Base-by-base conservation (phyloP, 2,888 invertebrate species). In the Trissolcus japonicus region DNA sequence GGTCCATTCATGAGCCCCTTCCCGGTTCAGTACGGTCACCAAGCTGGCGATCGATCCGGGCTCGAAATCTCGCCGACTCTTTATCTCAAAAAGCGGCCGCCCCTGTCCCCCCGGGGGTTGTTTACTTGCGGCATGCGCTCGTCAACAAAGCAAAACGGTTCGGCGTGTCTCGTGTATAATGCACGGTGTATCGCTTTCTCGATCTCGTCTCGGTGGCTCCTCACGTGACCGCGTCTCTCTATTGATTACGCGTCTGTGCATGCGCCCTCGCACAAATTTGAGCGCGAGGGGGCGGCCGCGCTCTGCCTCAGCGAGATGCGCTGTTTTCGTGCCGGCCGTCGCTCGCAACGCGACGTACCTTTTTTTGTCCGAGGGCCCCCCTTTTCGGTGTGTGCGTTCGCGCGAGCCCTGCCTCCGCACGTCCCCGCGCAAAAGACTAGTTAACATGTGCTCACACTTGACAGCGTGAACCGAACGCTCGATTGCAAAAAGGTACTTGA, bases 211-310 rank as follows among this genome's bases (percentile, higher is more conserved):
- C 71, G 43, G 57, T 57, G 57, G 62, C 57, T 60, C 66, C 67
- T 86, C 87, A 86, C 86, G 86, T 86, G 87, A 87, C 86, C 85
- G 80, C 81, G 82, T 76, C 80, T 79, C 79, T 83, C 85, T 87
- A 87, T 87, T 86, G 87, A 87, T 87, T 83, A 81, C 81, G 81
- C 80, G 83, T 81, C 83, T 83, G 86, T 85, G 86, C 86, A 87
- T 86, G 87, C 86, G 87, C 87, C 82, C 83, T 86, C 81, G 82
- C 81, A 82, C 79, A 80, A 77, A 83, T 81, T 82, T 81, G 82
- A 80, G 55, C 40, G 67, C 50, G 59, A 54, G 67, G 48, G 57
- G n/a, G 57, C 17, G 19, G 35, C 59, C 19, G 11, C 17, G 17
- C 13, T 46, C 53, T 54, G 53, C 48, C 35, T 54, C 72, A 9